Conservation (phyloP, 2,113 vertebrate species). For the Caracal caracal region DNA sequence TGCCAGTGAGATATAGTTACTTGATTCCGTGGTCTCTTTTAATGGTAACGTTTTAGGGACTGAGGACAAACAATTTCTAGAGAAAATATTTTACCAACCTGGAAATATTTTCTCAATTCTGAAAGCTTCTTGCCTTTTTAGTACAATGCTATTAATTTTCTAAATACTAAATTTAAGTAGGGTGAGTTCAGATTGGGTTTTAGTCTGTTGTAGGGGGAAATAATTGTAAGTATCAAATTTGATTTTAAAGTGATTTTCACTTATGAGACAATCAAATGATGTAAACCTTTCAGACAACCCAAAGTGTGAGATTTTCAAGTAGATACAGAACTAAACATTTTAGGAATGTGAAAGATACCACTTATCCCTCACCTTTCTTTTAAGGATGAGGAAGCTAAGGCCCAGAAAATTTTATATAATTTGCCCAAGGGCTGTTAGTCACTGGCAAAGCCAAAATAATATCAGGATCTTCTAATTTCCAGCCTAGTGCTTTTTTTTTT, state of each 20-base stretch:
- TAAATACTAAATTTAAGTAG: neutral
- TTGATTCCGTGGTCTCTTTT: neutral
- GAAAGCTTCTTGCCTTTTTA: neutral
- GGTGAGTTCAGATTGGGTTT: neutral
- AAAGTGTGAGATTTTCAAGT: neutral
- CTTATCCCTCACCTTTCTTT: neutral
- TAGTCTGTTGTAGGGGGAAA: neutral
- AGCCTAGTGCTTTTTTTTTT: neutral
- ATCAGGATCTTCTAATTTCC: slow-evolving; percentile 13
- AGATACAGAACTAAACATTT: neutral
- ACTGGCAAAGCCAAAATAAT: neutral
- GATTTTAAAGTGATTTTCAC: slow-evolving; percentile 29
- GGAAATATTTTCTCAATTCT: neutral
- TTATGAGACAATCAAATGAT: neutral
- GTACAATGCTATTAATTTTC: neutral
- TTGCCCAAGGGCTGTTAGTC: neutral
- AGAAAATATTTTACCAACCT: neutral
- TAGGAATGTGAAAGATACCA: neutral
- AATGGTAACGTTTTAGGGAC: neutral
- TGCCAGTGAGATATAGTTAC: neutral
- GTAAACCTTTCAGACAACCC: neutral
- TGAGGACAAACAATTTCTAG: neutral
- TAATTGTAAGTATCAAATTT: neutral
- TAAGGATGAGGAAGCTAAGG: neutral
- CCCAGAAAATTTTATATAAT: neutral